Conservation (phyloP, 2,797 vertebrate genomes). For the Tokudaia tokunoshimensis region DNA sequence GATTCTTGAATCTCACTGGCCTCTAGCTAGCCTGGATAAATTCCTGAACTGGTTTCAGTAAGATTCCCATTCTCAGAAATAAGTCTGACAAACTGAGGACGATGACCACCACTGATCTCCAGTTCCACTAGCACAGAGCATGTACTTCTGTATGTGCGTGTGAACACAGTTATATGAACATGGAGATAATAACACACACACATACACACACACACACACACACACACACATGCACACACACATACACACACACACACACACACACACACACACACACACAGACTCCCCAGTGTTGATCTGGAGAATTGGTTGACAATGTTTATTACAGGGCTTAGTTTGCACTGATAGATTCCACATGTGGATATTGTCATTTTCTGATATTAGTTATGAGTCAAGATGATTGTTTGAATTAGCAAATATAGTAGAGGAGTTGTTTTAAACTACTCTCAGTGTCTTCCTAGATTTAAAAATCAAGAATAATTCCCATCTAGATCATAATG, state of each 20-base stretch:
- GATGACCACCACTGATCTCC: neutral
- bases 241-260: neutral
- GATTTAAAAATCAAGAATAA: neutral
- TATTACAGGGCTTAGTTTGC: neutral
- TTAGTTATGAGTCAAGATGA: conserved; percentile 11
- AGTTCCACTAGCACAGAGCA: neutral
- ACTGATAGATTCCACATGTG: conserved; percentile 29
- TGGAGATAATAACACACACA: neutral
- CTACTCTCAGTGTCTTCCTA: neutral
- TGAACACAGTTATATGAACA: neutral
- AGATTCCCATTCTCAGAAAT: neutral
- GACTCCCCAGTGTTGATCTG: neutral
- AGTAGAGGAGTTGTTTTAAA: conserved; percentile 11
- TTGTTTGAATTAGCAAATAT: neutral
- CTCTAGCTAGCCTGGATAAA: neutral
- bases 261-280: neutral
- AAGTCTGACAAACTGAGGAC: neutral
- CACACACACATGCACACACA: neutral
- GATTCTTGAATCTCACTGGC: neutral
- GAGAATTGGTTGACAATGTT: neutral
- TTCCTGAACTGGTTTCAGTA: no score
- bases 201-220: neutral
- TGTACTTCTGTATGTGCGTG: no score
- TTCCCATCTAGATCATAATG: neutral
- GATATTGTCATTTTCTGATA: neutral